These are phyloP conservation scores for Volucella inanis DNA, from an alignment of 2,888 invertebrate genomes.

Conservation along the genomic window DNA sequence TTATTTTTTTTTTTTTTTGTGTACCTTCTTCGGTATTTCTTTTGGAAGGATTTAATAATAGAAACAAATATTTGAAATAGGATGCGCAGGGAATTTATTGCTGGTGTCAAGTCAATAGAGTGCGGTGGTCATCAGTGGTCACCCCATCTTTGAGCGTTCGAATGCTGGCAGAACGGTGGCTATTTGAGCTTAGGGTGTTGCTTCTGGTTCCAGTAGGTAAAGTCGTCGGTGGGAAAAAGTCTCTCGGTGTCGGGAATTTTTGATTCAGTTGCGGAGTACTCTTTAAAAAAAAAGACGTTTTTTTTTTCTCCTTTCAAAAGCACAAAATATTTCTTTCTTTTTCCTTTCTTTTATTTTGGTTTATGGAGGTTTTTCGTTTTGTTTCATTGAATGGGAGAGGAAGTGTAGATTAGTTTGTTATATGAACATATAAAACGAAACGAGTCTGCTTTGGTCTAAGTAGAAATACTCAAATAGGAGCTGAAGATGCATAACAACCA, in stretches of 20 bases:
- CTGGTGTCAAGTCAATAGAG: slow-evolving; percentile 39
- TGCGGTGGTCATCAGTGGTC: slow-evolving; percentile 30
- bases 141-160: slow-evolving; percentile 28
- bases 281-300: not conserved
- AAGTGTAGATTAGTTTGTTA: slow-evolving; percentile 55
- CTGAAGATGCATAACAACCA: no score
- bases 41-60: slow-evolving; percentile 24
- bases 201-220: slow-evolving; percentile 35
- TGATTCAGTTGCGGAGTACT: slow-evolving; percentile 29
- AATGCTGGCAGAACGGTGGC: slow-evolving; percentile 30
- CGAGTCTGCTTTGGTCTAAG: not conserved
- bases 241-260: slow-evolving; percentile 40
- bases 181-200: slow-evolving; percentile 52
- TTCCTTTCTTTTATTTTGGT: not conserved
- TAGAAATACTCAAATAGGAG: no score
- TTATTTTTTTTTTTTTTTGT: slow-evolving; percentile 3
- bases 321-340: not conserved
- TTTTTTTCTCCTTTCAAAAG: slow-evolving; percentile 10
- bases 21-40: slow-evolving; percentile 11
- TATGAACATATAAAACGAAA: not conserved
- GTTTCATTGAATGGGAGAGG: slow-evolving; percentile 33
- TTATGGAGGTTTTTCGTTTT: slow-evolving; percentile 11
- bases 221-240: slow-evolving; percentile 62
- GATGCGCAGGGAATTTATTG: slow-evolving; percentile 62
- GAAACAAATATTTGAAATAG: slow-evolving; percentile 49